phyloP scores from a whole-genome alignment of 2,797 vertebrate species.

The Hozukius guyotensis region DNA sequence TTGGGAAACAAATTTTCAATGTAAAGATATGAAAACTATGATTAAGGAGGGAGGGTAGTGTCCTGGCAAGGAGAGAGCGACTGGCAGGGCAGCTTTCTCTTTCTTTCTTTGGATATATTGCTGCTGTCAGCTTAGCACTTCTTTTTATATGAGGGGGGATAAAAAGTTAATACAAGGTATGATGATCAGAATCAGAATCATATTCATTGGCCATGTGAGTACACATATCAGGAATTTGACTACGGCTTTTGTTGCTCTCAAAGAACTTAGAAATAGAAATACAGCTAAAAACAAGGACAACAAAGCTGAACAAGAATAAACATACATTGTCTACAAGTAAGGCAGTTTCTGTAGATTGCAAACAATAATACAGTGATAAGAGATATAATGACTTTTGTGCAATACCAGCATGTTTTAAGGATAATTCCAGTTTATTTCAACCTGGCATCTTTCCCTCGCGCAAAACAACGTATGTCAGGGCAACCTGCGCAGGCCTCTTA shows the following conservation, averaged over 20 bases:
- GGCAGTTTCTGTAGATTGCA: background rate
- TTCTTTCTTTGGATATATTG: slow-evolving; percentile 50
- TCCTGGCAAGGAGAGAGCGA: slow-evolving; percentile 84
- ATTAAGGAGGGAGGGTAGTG: slow-evolving; percentile 88
- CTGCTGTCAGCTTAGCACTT: slow-evolving; percentile 29
- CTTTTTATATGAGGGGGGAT: background rate
- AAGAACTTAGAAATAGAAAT: background rate
- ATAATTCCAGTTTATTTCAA: background rate
- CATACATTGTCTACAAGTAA: too few relatives aligned
- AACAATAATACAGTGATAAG: background rate
- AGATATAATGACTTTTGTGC: background rate
- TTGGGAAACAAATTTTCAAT: slow-evolving; percentile 96
- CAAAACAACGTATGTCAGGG: background rate
- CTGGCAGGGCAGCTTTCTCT: slow-evolving; percentile 34
- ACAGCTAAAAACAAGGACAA: background rate
- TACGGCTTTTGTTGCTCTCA: fast-evolving
- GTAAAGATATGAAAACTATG: slow-evolving; percentile 98
- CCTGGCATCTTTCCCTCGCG: background rate
- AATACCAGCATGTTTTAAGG: background rate
- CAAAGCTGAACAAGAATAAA: background rate
- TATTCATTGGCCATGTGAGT: background rate
- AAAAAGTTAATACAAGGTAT: slow-evolving; percentile 21
- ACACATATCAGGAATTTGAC: background rate
- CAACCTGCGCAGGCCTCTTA: background rate
- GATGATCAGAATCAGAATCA: background rate